Evolutionary conservation across 2,113 vertebrate genomes (phyloP).

Genomic region (Rana temporaria): DNA sequence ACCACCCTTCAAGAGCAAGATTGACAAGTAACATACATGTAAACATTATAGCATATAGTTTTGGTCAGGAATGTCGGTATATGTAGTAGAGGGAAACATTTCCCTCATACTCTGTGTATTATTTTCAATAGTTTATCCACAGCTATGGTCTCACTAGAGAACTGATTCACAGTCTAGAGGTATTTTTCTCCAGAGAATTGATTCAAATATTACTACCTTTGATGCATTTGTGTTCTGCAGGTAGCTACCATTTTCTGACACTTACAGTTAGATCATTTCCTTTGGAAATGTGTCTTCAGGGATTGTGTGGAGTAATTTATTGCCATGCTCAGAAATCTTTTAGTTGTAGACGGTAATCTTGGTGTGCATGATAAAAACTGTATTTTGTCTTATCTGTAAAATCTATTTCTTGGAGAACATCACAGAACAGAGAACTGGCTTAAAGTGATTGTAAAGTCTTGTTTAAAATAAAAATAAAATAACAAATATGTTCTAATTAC

Average conservation of each 20-base stretch:
- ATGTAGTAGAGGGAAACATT: background rate
- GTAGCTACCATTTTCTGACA: constrained; percentile 52
- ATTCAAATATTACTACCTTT: constrained; percentile 53
- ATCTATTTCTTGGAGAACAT: no score
- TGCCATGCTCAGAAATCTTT: constrained; percentile 7
- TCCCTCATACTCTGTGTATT: background rate
- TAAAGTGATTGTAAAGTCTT: no score
- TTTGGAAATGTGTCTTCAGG: constrained; percentile 43
- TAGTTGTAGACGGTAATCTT: constrained; percentile 9
- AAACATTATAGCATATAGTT: no score
- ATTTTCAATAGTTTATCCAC: constrained; percentile 7
- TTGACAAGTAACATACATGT: no score
- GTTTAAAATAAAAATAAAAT: no score
- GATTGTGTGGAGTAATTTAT: constrained; percentile 36
- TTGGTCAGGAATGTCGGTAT: no score
- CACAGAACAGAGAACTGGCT: no score
- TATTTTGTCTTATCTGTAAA: background rate
- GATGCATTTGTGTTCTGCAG: constrained; percentile 47
- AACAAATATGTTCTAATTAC: no score
- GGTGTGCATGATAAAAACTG: constrained; percentile 1
- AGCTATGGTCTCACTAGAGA: constrained; percentile 8
- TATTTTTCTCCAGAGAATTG: constrained; percentile 49
- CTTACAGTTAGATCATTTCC: constrained; percentile 49
- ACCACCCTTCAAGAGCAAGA: no score
- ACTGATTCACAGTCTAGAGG: constrained; percentile 22